Evolutionary conservation across 2,888 invertebrate species (phyloP), one percentile per base, ranked within the genome.

Genomic region (Monopis laevigella): DNA sequence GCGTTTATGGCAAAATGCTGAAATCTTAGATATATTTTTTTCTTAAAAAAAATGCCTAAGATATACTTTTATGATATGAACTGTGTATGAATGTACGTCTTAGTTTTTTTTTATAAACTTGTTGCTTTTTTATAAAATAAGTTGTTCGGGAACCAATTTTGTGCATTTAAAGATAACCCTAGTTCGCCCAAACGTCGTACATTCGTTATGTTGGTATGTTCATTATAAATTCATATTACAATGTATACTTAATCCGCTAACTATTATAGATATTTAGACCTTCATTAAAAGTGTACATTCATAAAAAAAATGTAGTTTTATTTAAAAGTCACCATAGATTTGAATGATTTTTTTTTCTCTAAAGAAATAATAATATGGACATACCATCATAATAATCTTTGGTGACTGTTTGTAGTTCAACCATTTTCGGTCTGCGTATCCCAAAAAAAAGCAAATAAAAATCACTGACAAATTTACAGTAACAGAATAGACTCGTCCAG

Each of bases 281-380:
- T 70, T 65, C 75, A 78, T 78, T 77, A 78, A 74, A 60, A 53
- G 62, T 70, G 64, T 75, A 64, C 64, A 63, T 68, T 69, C 67
- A 65, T 62, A 66, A 64, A 58, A 52, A 52, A 45, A 49, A 14
- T n/a, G 62, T 68, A 60, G 75, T 78, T 78, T 78, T 72, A 77
- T 78, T 78, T 77, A 14, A 32, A 26, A 45, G 54, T 52, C 58
- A 55, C 59, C 61, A 53, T 54, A 44, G 58, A 53, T 52, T 48
- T 48, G 39, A 17, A 17, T 21, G 43, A 36, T 16, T 26, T 34
- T 27, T 34, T 24, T 46, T 45, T 45, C 5, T 38, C 3, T 5
- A 14, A 14, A 14, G 8, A 21, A 10, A 3, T 3, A 41, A 16
- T 29, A 29, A 44, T 56, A 65, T 70, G 75, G 71, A 75, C 78